phyloP scores from a whole-genome alignment of 2,797 vertebrate genomes.

The Phataginus tricuspis region DNA sequence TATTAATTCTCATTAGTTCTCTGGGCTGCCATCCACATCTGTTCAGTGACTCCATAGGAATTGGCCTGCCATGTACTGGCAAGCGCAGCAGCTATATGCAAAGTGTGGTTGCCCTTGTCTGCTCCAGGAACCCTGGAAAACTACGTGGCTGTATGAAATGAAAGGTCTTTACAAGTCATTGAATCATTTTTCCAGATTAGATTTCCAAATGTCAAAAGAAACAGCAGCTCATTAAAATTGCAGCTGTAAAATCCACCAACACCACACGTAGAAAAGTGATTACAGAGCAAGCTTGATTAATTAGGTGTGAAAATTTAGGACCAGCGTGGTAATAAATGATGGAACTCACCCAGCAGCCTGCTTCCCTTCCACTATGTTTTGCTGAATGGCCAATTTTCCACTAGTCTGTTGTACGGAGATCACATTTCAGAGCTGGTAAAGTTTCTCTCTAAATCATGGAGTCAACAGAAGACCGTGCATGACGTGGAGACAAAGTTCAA shows the following conservation, averaged over 20 bases:
- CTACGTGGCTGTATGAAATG: constrained; percentile 60
- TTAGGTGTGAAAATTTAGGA: constrained; percentile 83
- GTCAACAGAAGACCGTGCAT: neutral
- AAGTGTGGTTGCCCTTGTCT: constrained; percentile 56
- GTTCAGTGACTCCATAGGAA: constrained; percentile 18
- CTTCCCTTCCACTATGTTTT: constrained; percentile 46
- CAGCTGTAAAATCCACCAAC: constrained; percentile 75
- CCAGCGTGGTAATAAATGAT: constrained; percentile 76
- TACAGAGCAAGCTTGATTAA: constrained; percentile 82
- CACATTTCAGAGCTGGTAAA: constrained; percentile 63
- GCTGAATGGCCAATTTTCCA: constrained; percentile 77
- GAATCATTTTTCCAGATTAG: constrained; percentile 80
- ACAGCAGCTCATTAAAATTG: constrained; percentile 81
- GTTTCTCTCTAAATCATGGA: constrained; percentile 53
- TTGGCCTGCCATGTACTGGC: constrained; percentile 29
- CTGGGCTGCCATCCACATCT: constrained; percentile 62
- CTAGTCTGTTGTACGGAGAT: constrained; percentile 64
- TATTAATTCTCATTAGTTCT: constrained; percentile 79
- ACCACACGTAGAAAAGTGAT: constrained; percentile 79
- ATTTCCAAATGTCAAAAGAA: constrained; percentile 82
- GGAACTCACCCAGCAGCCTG: constrained; percentile 67
- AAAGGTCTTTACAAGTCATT: constrained; percentile 73
- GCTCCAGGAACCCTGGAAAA: constrained; percentile 64
- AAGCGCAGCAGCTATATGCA: neutral
- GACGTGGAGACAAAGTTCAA: neutral